A percentile compares a stretch with the other conserved stretches of the same genome.
Evolutionary conservation across 2,113 vertebrate species (phyloP).

Genomic region (Anas platyrhynchos): DNA sequence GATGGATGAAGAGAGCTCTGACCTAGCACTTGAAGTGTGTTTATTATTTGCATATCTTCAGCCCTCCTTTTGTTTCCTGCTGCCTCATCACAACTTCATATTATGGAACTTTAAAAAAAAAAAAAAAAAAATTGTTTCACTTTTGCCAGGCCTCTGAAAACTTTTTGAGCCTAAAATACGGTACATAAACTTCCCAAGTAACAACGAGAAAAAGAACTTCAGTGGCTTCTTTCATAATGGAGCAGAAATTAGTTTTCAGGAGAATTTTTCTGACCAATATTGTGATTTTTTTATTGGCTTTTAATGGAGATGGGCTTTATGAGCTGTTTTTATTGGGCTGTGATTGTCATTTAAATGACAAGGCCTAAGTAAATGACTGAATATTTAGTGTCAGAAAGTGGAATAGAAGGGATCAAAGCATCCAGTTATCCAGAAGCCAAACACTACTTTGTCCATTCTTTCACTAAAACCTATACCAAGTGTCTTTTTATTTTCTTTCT

Average conservation of each 20-base stretch:
- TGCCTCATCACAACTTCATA: neutral
- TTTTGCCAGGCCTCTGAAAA: neutral
- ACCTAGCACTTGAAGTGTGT: neutral
- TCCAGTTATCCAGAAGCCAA: neutral
- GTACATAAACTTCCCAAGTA: neutral
- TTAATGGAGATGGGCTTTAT: neutral
- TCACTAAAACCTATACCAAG: neutral
- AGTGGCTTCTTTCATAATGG: neutral
- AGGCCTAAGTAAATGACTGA: neutral
- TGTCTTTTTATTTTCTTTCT: neutral
- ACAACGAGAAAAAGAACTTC: neutral
- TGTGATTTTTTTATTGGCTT: neutral
- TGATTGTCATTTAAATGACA: neutral
- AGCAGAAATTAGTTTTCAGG: neutral
- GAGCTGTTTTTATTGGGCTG: neutral
- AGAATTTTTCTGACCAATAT: neutral
- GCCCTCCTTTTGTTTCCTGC: neutral
- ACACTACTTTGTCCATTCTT: neutral
- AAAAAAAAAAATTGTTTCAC: neutral
- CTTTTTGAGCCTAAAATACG: neutral
- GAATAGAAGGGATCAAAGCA: no score
- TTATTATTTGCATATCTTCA: neutral
- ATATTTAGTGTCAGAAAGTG: neutral
- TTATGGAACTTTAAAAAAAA: neutral
- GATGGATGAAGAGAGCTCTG: neutral